These are phyloP conservation scores for Megalonaias nervosa DNA, from an alignment of 1,140 invertebrate genomes.

Conservation along the genomic window DNA sequence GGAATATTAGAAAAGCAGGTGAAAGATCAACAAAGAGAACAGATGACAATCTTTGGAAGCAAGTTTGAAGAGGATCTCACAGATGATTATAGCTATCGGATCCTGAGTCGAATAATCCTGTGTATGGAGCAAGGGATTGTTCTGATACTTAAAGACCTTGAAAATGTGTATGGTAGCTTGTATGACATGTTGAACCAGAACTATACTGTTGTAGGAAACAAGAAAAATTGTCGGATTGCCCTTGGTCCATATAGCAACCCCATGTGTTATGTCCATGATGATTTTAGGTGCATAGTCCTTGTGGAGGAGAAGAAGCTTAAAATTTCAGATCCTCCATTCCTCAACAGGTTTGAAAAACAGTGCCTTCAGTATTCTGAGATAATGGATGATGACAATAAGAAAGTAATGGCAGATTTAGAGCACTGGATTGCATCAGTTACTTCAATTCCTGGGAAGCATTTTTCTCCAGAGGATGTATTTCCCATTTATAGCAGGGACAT, in stretches of 20 bases:
- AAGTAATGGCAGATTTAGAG: conserved; percentile 16
- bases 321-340: conserved; percentile 43
- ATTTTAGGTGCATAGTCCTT: conserved; percentile 48
- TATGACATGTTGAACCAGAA: conserved; percentile 58
- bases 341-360: conserved; percentile 57
- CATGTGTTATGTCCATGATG: conserved; percentile 45
- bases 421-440: conserved; percentile 19
- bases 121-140: conserved; percentile 52
- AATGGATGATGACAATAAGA: conserved; percentile 17
- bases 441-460: not conserved
- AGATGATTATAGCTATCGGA: conserved; percentile 47
- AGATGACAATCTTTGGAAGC: conserved; percentile 38
- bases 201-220: conserved; percentile 44
- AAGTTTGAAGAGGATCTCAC: conserved; percentile 48
- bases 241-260: conserved; percentile 50
- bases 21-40: not conserved
- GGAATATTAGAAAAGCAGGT: conserved; percentile 27
- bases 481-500: conserved; percentile 22
- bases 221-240: conserved; percentile 42
- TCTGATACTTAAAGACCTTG: conserved; percentile 46
- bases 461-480: conserved; percentile 14
- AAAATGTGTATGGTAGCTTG: conserved; percentile 51
- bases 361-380: conserved; percentile 30
- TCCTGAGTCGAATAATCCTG: conserved; percentile 49
- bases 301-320: conserved; percentile 42